Conservation (phyloP, 2,888 invertebrate genomes). For the Eristalinus aeneus region DNA sequence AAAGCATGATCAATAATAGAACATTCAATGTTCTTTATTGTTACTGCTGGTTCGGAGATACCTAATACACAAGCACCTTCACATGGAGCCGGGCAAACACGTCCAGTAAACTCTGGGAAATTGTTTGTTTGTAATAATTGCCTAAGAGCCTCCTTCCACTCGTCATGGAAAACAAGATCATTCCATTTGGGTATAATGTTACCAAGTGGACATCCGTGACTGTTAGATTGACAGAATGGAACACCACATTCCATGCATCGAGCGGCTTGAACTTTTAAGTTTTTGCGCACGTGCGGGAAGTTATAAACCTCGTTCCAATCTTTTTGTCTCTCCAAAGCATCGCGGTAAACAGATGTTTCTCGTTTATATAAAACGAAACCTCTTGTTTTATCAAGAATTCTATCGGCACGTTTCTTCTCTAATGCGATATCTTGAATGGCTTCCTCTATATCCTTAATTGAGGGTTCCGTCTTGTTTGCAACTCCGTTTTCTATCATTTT, state of each 20-base stretch:
- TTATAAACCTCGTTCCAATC: slow-evolving; percentile 99
- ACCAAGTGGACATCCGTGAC: slow-evolving; percentile 97
- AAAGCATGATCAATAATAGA: slow-evolving; percentile 99
- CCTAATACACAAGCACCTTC: slow-evolving; percentile 98
- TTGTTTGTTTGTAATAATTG: slow-evolving; percentile 98
- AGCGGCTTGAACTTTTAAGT: slow-evolving; percentile 94
- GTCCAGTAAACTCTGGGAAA: slow-evolving; percentile 98
- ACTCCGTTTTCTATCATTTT: slow-evolving; percentile 77
- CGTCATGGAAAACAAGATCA: slow-evolving; percentile 95
- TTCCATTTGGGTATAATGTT: slow-evolving; percentile 99
- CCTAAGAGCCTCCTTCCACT: slow-evolving; percentile 96
- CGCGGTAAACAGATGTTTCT: slow-evolving; percentile 92
- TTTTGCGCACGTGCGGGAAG: slow-evolving; percentile 91
- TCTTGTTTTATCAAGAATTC: slow-evolving; percentile 90
- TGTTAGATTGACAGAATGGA: slow-evolving; percentile 96
- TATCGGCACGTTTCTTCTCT: slow-evolving; percentile 91
- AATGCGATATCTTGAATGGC: slow-evolving; percentile 88
- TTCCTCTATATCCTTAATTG: slow-evolving; percentile 93
- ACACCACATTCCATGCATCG: slow-evolving; percentile 99
- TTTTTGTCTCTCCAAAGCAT: slow-evolving; percentile 90
- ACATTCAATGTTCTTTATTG: slow-evolving; percentile 99
- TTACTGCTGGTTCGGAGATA: slow-evolving; percentile 97
- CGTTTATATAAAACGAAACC: slow-evolving; percentile 98
- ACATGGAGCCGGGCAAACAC: slow-evolving; percentile 98
- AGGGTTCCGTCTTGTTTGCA: slow-evolving; percentile 81